Base-by-base conservation (phyloP, 2,113 vertebrate genomes). In the Sterrhoptilus dennistouni region DNA sequence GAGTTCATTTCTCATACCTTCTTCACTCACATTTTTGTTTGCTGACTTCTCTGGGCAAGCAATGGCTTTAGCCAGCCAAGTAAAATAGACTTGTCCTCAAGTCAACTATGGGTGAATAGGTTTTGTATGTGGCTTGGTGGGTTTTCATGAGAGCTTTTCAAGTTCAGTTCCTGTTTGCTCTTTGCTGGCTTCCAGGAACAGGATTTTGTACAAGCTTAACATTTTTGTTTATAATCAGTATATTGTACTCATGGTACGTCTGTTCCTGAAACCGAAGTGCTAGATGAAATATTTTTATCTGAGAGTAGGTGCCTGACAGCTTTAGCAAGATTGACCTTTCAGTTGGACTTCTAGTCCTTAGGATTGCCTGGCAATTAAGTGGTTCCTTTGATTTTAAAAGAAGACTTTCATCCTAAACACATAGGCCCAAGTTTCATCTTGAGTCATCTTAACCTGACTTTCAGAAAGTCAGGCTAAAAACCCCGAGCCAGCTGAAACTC, bases 51-150 rank as follows among this genome's bases (percentile, higher is more conserved):
- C 83, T 87, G 83, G 84, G 50, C 66, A 65, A 89, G 81, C 50
- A 64, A 20, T 65, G 53, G 60, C 64, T 96, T 96, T 68, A 68
- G 83, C 36, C 75, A 94, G 87, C 95, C 95, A 96, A 97, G 60
- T 80, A 60, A 96, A 96, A 96, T 25, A 96, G 57, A 92, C 64
- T 82, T 95, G 93, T 94, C 92, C 96, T 90, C 52, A 69, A 86
- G 64, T 94, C 85, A 93, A 90, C 90, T 17, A 13, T 11, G 63
- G 40, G 35, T 95, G 90, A 97, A 92, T 78, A 68, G 79, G 86
- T 90, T 92, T 90, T 95, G n/a, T 93, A 72, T 93, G 75, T 96
- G 69, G 44, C 29, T 83, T 83, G 33, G 38, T 81, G 79, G 38
- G 57, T 72, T 96, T 96, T 93, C 68, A 7, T 75, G 49, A 68